Evolutionary conservation across 1,140 invertebrate genomes (phyloP).

Genomic region (Diachasma alloeum): DNA sequence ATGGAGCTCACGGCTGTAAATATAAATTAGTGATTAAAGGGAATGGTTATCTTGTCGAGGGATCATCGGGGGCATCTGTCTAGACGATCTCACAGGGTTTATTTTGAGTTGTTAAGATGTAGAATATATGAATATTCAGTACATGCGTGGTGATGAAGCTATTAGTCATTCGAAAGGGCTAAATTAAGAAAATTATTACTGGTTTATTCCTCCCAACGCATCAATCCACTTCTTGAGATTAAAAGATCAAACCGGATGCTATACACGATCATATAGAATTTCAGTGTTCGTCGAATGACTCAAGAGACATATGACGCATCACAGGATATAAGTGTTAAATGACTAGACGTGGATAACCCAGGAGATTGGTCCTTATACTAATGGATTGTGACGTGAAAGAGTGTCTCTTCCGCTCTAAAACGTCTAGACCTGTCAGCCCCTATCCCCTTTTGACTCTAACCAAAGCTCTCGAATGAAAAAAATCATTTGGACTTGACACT

Average conservation of each 20-base stretch:
- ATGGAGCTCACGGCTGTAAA: constrained; percentile 85
- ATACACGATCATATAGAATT: background rate
- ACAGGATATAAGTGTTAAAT: constrained; percentile 22
- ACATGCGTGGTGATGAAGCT: no score
- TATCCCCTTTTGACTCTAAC: background rate
- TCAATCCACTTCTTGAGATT: background rate
- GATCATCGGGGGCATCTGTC: no score
- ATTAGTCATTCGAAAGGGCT: no score
- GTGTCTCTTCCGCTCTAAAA: constrained; percentile 3
- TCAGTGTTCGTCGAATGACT: background rate
- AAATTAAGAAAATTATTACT: no score
- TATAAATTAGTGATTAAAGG: constrained; percentile 26
- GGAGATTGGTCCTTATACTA: constrained; percentile 24
- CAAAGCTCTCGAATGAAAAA: background rate
- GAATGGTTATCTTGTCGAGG: no score
- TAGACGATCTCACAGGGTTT: no score
- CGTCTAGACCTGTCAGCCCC: background rate
- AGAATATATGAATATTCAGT: no score
- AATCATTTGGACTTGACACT: background rate
- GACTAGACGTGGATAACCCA: background rate
- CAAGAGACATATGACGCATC: constrained; percentile 14
- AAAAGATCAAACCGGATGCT: background rate
- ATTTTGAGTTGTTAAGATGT: no score
- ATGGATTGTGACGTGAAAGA: constrained; percentile 19
- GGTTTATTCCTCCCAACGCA: no score